Evolutionary conservation across 2,113 vertebrate species (phyloP).

Genomic region (Empidonax alnorum): DNA sequence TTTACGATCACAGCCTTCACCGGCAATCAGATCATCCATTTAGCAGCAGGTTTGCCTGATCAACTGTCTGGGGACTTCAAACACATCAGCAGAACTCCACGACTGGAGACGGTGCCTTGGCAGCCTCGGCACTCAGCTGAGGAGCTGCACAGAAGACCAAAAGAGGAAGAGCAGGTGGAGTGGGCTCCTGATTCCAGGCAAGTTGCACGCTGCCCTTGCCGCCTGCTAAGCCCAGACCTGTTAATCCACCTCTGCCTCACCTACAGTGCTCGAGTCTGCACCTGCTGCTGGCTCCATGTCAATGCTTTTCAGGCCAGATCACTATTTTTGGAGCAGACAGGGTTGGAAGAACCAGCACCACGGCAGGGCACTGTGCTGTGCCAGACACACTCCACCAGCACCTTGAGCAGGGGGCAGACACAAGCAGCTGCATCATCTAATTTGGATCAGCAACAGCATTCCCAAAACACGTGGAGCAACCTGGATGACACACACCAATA

Average conservation of each 20-base stretch:
- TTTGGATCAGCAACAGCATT: not conserved
- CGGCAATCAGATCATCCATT: conserved; percentile 11
- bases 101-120: not conserved
- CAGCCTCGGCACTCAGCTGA: not conserved
- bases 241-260: not conserved
- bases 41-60: conserved; percentile 6
- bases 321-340: not conserved
- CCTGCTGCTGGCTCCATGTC: not conserved
- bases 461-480: not conserved
- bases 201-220: rapidly evolving
- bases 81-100: not conserved
- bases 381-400: not conserved
- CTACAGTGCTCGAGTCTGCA: not conserved
- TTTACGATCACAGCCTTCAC: conserved; percentile 2
- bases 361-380: not conserved
- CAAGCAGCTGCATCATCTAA: not conserved
- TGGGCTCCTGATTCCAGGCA: not conserved
- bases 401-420: not conserved
- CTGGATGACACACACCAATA: not conserved
- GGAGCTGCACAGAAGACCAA: not conserved
- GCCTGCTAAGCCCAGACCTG: not conserved
- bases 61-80: not conserved
- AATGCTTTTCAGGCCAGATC: not conserved
- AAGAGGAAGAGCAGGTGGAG: not conserved
- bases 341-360: not conserved